phyloP scores from a whole-genome alignment of 2,797 vertebrate genomes.

The Pelobates cultripes region DNA sequence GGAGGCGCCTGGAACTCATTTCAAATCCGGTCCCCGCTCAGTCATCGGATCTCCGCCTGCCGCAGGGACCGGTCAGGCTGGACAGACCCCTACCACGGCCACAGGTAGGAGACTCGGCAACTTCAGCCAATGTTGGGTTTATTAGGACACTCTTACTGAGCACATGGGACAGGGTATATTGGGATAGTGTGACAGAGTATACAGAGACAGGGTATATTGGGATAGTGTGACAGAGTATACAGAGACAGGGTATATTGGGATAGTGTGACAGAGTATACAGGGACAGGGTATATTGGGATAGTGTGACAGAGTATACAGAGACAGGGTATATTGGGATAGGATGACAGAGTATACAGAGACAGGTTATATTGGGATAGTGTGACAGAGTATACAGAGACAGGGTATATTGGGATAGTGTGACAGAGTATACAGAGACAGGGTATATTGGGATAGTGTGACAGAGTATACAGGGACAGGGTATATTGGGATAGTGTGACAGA shows the following conservation, averaged over 20 bases:
- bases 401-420: background rate
- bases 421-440: no score
- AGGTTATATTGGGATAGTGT: background rate
- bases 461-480: background rate
- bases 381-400: background rate
- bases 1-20: constrained; percentile 8
- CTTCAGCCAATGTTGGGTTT: no score
- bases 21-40: background rate
- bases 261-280: background rate
- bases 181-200: background rate
- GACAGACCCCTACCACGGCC: background rate
- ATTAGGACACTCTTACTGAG: no score
- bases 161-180: no score
- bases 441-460: no score
- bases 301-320: no score
- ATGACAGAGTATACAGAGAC: background rate
- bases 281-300: background rate
- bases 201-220: no score
- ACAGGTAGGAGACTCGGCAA: background rate
- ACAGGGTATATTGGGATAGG: no score
- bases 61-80: background rate
- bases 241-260: background rate
- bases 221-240: background rate
- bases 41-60: background rate
- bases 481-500: background rate